These are phyloP conservation scores for Axinella damicornis DNA, from an alignment of 37 sponge, comb jelly and placozoan species.

Conservation along the genomic window DNA sequence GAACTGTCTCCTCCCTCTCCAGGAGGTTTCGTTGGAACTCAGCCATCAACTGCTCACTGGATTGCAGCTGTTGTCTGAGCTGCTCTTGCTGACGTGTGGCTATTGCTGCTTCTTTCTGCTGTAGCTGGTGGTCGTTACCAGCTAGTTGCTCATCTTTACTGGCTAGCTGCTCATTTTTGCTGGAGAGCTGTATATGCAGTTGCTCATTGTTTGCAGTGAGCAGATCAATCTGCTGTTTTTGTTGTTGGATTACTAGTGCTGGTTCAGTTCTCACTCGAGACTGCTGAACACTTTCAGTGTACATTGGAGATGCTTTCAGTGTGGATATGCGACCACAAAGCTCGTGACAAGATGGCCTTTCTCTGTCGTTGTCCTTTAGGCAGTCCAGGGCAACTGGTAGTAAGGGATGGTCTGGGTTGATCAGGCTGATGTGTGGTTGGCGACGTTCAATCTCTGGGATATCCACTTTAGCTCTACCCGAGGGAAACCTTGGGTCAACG, in stretches of 20 bases:
- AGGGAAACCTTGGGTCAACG: background rate
- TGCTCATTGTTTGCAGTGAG: too few species aligned
- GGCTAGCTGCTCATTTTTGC: too few species aligned
- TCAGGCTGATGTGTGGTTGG: background rate
- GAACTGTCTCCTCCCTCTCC: background rate
- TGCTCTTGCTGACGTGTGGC: too few species aligned
- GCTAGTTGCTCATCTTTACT: too few species aligned
- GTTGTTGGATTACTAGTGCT: too few species aligned
- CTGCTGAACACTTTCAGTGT: background rate
- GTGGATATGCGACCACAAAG: background rate
- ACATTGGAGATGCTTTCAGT: background rate
- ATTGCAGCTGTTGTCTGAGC: too few species aligned
- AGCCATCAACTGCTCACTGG: background rate
- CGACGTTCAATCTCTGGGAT: background rate
- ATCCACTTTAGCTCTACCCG: background rate
- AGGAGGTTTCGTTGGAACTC: background rate
- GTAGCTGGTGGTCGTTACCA: too few species aligned
- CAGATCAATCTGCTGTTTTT: too few species aligned
- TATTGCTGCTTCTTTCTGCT: too few species aligned
- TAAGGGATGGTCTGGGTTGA: background rate
- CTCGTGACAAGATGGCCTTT: background rate
- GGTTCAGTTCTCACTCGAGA: too few species aligned
- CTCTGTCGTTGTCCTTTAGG: background rate
- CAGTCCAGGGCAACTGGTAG: slow-evolving; percentile 4
- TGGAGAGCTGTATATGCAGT: too few species aligned